Conservation (phyloP, 2,888 invertebrate species). For the Prenolepis imparis region DNA sequence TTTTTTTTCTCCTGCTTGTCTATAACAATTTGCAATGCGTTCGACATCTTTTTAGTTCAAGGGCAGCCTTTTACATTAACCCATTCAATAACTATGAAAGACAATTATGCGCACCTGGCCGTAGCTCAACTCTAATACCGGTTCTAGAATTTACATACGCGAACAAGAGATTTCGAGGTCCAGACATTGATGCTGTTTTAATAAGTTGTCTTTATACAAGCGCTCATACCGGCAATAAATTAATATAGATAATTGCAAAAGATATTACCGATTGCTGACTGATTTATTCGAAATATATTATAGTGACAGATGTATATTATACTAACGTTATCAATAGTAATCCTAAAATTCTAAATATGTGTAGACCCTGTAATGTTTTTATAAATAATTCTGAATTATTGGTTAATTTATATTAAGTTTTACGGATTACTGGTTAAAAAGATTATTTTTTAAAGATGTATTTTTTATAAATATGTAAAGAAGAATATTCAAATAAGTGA, state of each 20-base stretch:
- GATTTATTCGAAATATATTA: background rate
- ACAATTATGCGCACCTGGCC: slow-evolving; percentile 11
- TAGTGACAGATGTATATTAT: background rate
- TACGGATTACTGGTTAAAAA: background rate
- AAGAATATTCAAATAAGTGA: background rate
- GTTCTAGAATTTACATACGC: slow-evolving; percentile 31
- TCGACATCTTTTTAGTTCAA: slow-evolving; percentile 5
- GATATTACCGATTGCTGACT: background rate
- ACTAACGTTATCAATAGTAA: background rate
- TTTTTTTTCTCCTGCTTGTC: background rate
- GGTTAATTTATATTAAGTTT: background rate
- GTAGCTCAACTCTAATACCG: slow-evolving; percentile 16
- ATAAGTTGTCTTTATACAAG: slow-evolving; percentile 8
- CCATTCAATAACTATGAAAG: background rate
- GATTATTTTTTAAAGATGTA: background rate
- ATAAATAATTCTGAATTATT: background rate
- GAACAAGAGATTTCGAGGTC: background rate
- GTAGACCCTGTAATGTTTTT: background rate
- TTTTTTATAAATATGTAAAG: background rate
- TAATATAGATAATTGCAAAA: background rate
- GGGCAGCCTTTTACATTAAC: background rate
- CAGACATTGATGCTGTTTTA: background rate
- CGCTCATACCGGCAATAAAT: background rate
- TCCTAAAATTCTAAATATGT: background rate
- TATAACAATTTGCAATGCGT: background rate